Conservation (phyloP, 2,888 invertebrate genomes). For the Ganaspis brasiliensis region DNA sequence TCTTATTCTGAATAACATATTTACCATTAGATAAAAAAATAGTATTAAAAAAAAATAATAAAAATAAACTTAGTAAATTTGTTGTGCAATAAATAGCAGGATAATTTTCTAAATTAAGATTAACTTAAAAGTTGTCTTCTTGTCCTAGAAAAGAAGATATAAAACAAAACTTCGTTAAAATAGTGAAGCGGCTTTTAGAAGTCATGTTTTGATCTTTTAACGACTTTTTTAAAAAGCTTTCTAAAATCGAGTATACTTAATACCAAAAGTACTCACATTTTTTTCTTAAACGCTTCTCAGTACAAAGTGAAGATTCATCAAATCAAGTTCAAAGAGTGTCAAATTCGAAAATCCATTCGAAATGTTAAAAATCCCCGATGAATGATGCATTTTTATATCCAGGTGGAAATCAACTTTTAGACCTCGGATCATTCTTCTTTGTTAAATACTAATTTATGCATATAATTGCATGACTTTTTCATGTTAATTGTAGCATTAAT, state of each 20-base stretch:
- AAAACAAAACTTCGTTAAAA: neutral
- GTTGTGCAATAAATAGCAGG: too few relatives aligned
- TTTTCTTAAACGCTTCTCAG: neutral
- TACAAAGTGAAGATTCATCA: conserved; percentile 12
- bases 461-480: too few relatives aligned
- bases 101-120: neutral
- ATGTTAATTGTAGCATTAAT: too few relatives aligned
- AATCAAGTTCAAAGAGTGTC: conserved; percentile 11
- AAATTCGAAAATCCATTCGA: conserved; percentile 30
- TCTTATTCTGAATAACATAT: too few relatives aligned
- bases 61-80: too few relatives aligned
- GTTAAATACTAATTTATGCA: too few relatives aligned
- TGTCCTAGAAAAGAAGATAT: neutral
- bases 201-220: neutral
- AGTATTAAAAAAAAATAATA: too few relatives aligned
- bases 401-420: neutral
- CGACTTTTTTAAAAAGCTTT: neutral
- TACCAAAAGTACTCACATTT: conserved; percentile 16
- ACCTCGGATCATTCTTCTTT: too few relatives aligned
- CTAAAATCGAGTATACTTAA: conserved; percentile 1
- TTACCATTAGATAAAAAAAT: too few relatives aligned
- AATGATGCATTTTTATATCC: neutral
- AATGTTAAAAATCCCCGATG: neutral
- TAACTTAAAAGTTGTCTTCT: neutral
- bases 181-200: neutral